A percentile compares a stretch with the other conserved stretches of the same genome.
Evolutionary conservation across 2,888 invertebrate species (phyloP).

Genomic region (Agrotis clavis): DNA sequence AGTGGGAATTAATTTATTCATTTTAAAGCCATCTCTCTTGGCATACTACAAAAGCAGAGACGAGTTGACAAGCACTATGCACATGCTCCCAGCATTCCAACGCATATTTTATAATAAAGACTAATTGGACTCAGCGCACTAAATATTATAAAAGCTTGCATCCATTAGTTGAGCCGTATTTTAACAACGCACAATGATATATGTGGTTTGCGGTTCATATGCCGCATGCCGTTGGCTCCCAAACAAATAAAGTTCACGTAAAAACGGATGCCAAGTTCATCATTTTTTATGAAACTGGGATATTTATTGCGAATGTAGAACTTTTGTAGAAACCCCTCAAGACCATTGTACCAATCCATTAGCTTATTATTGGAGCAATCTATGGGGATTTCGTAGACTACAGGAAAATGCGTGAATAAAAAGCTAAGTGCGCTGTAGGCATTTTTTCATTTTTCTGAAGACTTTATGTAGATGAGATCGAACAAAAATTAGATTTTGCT

Average conservation of each 20-base stretch:
- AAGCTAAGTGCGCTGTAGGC: constrained; percentile 12
- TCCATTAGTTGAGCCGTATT: constrained; percentile 68
- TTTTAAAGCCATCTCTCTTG: constrained; percentile 39
- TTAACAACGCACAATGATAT: constrained; percentile 63
- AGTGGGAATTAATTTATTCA: constrained; percentile 30
- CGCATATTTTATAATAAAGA: constrained; percentile 61
- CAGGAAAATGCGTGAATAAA: constrained; percentile 8
- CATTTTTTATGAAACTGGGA: constrained; percentile 18
- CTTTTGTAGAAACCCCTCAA: constrained; percentile 12
- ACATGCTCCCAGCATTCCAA: constrained; percentile 27
- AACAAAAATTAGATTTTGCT: neutral
- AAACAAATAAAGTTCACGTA: constrained; percentile 24
- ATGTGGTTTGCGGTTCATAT: constrained; percentile 29
- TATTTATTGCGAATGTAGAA: constrained; percentile 29
- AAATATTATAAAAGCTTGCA: constrained; percentile 57
- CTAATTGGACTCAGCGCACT: constrained; percentile 53
- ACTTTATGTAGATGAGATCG: neutral
- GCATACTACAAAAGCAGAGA: constrained; percentile 16
- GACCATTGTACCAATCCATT: constrained; percentile 38
- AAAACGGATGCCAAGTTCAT: constrained; percentile 27
- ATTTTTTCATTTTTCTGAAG: constrained; percentile 6
- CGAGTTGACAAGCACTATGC: constrained; percentile 41
- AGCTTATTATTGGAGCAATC: constrained; percentile 41
- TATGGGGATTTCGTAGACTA: constrained; percentile 15
- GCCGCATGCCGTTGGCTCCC: constrained; percentile 18